Evolutionary conservation across 2,113 vertebrate genomes (phyloP), one percentile per base, ranked within the genome.

Genomic region (Deroptyus accipitrinus): DNA sequence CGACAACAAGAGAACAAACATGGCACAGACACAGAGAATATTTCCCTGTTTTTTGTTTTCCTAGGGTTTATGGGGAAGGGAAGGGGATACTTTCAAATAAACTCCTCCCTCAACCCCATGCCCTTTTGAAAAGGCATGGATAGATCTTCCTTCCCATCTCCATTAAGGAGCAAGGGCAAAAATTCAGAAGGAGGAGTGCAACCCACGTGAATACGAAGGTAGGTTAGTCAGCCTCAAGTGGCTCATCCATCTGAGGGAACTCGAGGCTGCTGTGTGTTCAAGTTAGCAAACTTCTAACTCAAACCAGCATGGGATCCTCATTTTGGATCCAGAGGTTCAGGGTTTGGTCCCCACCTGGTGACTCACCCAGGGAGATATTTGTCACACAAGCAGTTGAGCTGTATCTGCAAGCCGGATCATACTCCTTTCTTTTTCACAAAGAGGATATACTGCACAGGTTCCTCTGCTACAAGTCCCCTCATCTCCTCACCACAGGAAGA

Each of bases 21-120:
- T 97, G 97, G 98, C 98, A 98, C 96, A 76, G 97, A 98, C 97
- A 97, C 97, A 97, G 97, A 98, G 97, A 98, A 97, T 97, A 98
- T 93, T 89, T 97, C 92, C 92, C 94, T 97, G 94, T 77, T 87
- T 92, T 61, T 68, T 80, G 55, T 61, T 86, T 59, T 64, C 4
- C 82, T 90, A 90, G 83, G 87, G 48, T 42, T 87, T 92, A 79
- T 0, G 41, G 96, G 94, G 86, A 94, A 95, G 57, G 79, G 92
- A 96, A 92, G 61, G 96, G 96, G 81, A 97, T 96, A 96, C 95
- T 96, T 96, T 95, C 86, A 94, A 88, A 96, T 94, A 89, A 96
- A 91, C 86, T 96, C 95, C 78, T 93, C 76, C 85, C 46, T 87
- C 77, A 52, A 63, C 48, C 83, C 81, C 55, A 89, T 4, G 15